phyloP scores from a whole-genome alignment of 2,797 vertebrate genomes.

The Lagodon rhomboides region DNA sequence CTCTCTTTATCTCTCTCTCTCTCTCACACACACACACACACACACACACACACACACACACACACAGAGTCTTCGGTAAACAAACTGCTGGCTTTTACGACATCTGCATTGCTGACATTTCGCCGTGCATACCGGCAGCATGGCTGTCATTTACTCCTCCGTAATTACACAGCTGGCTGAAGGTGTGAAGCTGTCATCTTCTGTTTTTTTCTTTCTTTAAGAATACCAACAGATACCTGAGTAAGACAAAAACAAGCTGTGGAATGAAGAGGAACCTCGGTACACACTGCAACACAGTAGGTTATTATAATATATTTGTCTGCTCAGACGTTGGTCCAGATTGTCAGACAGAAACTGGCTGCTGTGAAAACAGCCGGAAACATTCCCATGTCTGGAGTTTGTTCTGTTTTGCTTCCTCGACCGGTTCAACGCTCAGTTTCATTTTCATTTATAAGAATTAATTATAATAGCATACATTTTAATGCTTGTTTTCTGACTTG shows the following conservation, averaged over 20 bases:
- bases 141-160: constrained; percentile 61
- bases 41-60: too few species aligned
- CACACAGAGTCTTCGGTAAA: constrained; percentile 32
- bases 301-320: background rate
- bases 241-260: constrained; percentile 45
- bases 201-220: background rate
- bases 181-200: constrained; percentile 58
- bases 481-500: too few species aligned
- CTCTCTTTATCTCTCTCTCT: too few species aligned
- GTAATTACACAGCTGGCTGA: constrained; percentile 70
- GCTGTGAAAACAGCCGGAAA: constrained; percentile 2
- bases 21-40: too few species aligned
- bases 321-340: background rate
- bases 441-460: background rate
- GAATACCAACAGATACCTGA: constrained; percentile 25
- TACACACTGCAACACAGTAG: background rate
- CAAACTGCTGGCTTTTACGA: constrained; percentile 44
- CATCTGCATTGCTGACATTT: constrained; percentile 72
- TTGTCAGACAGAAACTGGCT: background rate
- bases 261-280: constrained; percentile 12
- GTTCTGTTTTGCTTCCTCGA: background rate
- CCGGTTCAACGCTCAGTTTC: background rate
- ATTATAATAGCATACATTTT: background rate
- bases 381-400: background rate
- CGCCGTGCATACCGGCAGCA: constrained; percentile 43